Evolutionary conservation across 2,113 vertebrate species (phyloP).

Genomic region (Manacus vitellinus): DNA sequence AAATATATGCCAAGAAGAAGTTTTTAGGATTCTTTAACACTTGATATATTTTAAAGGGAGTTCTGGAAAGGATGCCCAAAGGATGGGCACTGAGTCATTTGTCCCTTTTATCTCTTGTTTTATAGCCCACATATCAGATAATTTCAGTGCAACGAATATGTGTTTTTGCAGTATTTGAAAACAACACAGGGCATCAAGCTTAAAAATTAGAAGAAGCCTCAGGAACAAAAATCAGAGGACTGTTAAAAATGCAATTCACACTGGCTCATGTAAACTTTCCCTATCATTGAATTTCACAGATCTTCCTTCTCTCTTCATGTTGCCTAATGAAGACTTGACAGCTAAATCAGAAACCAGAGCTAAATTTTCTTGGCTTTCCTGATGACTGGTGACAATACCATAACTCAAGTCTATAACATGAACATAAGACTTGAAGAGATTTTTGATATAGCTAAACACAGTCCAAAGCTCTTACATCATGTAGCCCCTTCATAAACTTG

Average conservation of each 20-base stretch:
- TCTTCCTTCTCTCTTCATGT: not conserved
- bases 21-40: not conserved
- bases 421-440: not conserved
- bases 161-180: not conserved
- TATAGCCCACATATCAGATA: not conserved
- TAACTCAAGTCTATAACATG: not conserved
- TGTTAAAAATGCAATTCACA: not conserved
- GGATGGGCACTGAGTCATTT: not conserved
- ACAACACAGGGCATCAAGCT: not conserved
- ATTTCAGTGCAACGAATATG: not conserved
- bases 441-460: not conserved
- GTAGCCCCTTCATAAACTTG: not conserved
- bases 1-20: not conserved
- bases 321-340: not conserved
- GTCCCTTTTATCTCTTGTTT: not conserved
- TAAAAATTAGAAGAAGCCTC: not conserved
- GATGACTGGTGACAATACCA: fast-evolving
- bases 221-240: not conserved
- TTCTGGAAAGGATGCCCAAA: not conserved
- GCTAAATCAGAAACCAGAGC: not conserved
- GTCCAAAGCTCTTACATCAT: not conserved
- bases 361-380: not conserved
- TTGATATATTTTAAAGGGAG: not conserved
- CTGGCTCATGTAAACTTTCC: not conserved
- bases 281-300: not conserved